These are phyloP conservation scores for Heliconius congener DNA, from an alignment of 1,140 invertebrate species.

Conservation along the genomic window DNA sequence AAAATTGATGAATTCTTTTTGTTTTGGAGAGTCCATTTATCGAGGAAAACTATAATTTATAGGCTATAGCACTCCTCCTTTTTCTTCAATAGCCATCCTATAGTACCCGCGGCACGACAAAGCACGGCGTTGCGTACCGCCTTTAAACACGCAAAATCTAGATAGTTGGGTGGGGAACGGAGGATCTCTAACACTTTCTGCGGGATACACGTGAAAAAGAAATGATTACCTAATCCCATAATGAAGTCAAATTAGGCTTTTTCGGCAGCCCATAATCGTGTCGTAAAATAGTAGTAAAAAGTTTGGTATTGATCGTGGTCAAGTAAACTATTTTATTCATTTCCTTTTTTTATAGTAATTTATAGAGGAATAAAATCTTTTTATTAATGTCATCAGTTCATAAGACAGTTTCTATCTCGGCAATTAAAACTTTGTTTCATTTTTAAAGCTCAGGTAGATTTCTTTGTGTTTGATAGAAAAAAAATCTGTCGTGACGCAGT, in stretches of 20 bases:
- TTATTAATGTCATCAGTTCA: constrained; percentile 63
- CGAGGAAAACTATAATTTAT: no score
- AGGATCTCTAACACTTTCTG: no score
- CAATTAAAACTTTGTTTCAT: constrained; percentile 37
- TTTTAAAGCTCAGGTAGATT: constrained; percentile 22
- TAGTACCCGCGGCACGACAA: no score
- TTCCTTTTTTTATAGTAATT: constrained; percentile 72
- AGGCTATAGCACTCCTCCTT: no score
- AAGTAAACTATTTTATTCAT: constrained; percentile 64
- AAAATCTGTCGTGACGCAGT: neutral
- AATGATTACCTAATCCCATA: constrained; percentile 66
- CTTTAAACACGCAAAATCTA: no score
- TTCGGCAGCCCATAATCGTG: constrained; percentile 61
- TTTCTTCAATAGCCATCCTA: no score
- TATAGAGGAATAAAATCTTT: constrained; percentile 72
- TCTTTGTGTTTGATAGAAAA: neutral
- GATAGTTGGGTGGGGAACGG: no score
- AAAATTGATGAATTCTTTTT: no score
- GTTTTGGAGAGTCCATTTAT: no score
- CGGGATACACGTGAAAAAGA: constrained; percentile 51
- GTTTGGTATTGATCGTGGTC: constrained; percentile 63
- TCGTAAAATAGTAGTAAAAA: constrained; percentile 73
- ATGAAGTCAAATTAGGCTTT: constrained; percentile 72
- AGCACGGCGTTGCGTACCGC: no score
- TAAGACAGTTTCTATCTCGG: constrained; percentile 31